phyloP scores from a whole-genome alignment of 2,113 vertebrate genomes.

The Falcunculus frontatus region DNA sequence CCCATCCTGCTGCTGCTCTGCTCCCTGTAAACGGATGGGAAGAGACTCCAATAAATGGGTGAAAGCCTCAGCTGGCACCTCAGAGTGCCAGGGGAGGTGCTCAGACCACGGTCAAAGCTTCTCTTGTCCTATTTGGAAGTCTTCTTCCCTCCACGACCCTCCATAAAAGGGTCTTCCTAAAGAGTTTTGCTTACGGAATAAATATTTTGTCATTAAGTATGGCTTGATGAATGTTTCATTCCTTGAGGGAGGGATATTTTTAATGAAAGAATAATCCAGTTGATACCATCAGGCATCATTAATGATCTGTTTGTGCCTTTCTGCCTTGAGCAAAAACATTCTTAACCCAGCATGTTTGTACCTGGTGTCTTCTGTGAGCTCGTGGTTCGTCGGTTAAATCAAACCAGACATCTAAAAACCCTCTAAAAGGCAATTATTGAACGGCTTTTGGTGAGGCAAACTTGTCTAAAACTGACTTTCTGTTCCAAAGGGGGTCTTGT shows the following conservation, averaged over 20 bases:
- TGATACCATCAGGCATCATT: background rate
- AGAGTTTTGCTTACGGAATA: background rate
- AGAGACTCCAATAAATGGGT: background rate
- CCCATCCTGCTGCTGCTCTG: background rate
- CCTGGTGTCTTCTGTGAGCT: background rate
- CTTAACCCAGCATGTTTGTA: background rate
- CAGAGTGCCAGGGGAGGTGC: background rate
- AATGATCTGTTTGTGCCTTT: background rate
- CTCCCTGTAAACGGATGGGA: background rate
- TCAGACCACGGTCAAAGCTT: background rate
- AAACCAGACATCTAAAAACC: background rate
- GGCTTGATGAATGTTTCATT: background rate
- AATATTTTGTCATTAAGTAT: background rate
- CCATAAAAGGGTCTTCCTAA: background rate
- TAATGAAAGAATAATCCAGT: background rate
- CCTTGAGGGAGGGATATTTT: background rate
- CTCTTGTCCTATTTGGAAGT: background rate
- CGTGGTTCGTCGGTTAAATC: background rate
- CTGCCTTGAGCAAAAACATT: background rate
- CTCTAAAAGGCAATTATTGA: background rate
- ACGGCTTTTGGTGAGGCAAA: background rate
- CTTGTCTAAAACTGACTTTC: background rate
- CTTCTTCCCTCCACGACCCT: accelerated
- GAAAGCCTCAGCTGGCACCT: background rate
- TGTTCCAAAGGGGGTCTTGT: background rate